Conservation (phyloP, 2,797 vertebrate genomes). For the Falco berigora region DNA sequence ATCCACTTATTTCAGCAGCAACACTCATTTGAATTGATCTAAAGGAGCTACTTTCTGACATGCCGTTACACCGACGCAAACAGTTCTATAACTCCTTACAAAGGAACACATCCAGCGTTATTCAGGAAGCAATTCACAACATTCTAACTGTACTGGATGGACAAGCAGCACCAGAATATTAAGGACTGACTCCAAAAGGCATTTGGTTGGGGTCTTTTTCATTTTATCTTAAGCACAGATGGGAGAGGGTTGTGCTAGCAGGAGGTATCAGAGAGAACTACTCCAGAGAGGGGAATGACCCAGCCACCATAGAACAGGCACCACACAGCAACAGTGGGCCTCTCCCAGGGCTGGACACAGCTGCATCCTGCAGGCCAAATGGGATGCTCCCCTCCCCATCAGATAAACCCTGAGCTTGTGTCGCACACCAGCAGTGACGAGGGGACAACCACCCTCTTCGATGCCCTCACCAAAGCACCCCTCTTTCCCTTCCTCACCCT, state of each 20-base stretch:
- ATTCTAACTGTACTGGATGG: neutral
- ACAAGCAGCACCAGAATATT: neutral
- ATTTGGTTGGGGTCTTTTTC: neutral
- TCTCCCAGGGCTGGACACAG: neutral
- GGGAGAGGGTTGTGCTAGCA: neutral
- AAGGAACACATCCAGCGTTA: neutral
- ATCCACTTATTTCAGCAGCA: neutral
- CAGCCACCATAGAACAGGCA: neutral
- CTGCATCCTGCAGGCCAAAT: neutral
- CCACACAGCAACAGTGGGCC: neutral
- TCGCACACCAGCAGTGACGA: neutral
- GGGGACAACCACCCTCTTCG: neutral
- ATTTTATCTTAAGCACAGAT: neutral
- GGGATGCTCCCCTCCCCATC: rapidly evolving
- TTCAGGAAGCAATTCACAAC: neutral
- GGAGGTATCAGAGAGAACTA: neutral
- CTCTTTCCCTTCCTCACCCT: neutral
- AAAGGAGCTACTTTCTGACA: neutral
- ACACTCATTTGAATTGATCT: neutral
- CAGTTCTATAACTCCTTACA: neutral
- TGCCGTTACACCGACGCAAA: neutral
- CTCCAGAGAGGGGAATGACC: neutral
- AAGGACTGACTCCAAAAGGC: neutral
- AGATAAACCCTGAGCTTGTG: neutral
- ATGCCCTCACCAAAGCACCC: neutral